Percentiles rank a stretch among this genome's conserved stretches.
Conservation (phyloP, 1,140 invertebrate species). For the Ylistrum balloti region DNA sequence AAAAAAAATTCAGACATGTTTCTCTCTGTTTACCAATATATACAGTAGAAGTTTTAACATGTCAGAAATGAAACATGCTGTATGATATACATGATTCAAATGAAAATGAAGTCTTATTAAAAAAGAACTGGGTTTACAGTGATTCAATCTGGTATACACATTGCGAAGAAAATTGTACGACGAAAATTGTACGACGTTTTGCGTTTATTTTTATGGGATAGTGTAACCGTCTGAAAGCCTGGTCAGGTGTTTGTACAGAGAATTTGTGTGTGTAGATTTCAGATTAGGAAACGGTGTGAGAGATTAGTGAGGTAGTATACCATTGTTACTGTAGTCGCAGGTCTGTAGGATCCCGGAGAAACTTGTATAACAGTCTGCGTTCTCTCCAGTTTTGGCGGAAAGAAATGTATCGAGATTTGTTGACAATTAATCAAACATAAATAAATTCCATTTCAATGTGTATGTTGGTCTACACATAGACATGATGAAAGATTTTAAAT, state of each 20-base stretch:
- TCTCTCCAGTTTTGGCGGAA: neutral
- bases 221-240: neutral
- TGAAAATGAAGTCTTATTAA: constrained; percentile 27
- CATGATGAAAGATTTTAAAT: constrained; percentile 21
- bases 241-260: neutral
- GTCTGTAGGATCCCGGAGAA: neutral
- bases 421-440: constrained; percentile 6
- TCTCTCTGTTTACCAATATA: neutral
- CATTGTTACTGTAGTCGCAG: neutral
- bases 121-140: neutral
- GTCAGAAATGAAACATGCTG: neutral
- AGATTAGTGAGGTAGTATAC: neutral
- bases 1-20: neutral
- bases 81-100: neutral
- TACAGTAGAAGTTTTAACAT: neutral
- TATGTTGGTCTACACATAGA: constrained; percentile 6
- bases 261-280: constrained; percentile 12
- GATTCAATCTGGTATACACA: neutral
- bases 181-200: neutral
- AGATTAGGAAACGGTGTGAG: neutral
- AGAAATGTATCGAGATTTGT: constrained; percentile 23
- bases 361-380: too few relatives aligned
- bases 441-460: constrained; percentile 40
- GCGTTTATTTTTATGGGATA: neutral
- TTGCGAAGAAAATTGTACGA: neutral